phyloP scores from a whole-genome alignment of 2,797 vertebrate species.

The Silurus aristotelis region DNA sequence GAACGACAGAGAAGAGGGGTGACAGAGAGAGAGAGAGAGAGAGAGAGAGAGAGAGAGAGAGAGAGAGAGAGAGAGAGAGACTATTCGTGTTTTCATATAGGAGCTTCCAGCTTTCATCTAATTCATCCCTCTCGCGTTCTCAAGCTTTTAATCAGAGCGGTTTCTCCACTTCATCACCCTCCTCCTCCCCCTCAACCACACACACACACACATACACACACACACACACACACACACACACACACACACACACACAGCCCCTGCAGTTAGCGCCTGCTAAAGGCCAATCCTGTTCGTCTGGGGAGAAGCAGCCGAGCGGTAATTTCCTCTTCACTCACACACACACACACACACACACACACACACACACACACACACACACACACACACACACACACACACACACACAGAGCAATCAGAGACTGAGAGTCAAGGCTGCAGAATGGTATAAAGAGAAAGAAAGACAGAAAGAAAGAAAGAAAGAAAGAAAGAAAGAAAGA shows the following conservation, averaged over 20 bases:
- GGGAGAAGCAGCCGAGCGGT: constrained; percentile 76
- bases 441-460: constrained; percentile 3
- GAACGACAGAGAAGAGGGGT: background rate
- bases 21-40: background rate
- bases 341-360: constrained; percentile 52
- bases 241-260: constrained; percentile 61
- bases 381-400: constrained; percentile 24
- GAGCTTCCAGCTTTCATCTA: constrained; percentile 65
- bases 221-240: constrained; percentile 12
- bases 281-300: constrained; percentile 78
- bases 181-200: constrained; percentile 60
- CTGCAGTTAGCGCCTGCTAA: constrained; percentile 78
- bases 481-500: background rate
- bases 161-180: constrained; percentile 48
- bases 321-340: constrained; percentile 65
- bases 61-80: constrained; percentile 61
- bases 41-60: constrained; percentile 54
- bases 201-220: background rate
- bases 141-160: constrained; percentile 74
- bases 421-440: background rate
- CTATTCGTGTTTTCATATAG: background rate
- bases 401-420: background rate
- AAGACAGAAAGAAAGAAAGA: background rate
- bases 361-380: constrained; percentile 51
- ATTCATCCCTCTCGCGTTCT: constrained; percentile 50